A percentile compares a stretch with the other conserved stretches of the same genome.
Conservation (phyloP, 1,140 invertebrate species). For the Teleogryllus occipitalis region DNA sequence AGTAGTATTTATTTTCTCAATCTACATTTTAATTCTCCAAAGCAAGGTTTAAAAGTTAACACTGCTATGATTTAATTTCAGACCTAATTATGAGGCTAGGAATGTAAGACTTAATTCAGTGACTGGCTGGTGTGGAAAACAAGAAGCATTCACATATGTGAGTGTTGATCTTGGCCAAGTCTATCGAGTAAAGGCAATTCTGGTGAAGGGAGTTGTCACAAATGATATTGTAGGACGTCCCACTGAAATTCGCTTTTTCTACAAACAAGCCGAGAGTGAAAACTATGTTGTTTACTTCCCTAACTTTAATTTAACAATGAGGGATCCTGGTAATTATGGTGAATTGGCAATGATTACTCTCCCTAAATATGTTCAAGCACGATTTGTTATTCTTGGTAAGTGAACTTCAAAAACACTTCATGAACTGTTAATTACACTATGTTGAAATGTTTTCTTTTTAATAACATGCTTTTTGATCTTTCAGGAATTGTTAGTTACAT, state of each 20-base stretch:
- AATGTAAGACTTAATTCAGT: slow-evolving; percentile 87
- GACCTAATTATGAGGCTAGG: slow-evolving; percentile 82
- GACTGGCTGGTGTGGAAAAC: slow-evolving; percentile 90
- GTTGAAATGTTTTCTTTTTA: neutral
- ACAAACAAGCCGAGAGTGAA: slow-evolving; percentile 85
- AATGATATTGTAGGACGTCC: slow-evolving; percentile 90
- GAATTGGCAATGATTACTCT: slow-evolving; percentile 92
- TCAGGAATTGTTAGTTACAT: slow-evolving; percentile 86
- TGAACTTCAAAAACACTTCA: neutral
- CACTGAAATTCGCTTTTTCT: slow-evolving; percentile 93
- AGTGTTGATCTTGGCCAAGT: slow-evolving; percentile 88
- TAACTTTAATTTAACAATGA: slow-evolving; percentile 87
- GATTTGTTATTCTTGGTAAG: slow-evolving; percentile 78
- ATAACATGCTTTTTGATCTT: slow-evolving; percentile 8
- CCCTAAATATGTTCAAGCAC: slow-evolving; percentile 84
- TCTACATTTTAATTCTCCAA: neutral
- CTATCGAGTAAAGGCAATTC: slow-evolving; percentile 80
- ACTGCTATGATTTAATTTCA: slow-evolving; percentile 21
- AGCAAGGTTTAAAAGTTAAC: neutral
- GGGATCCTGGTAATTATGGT: slow-evolving; percentile 88
- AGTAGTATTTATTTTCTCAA: neutral
- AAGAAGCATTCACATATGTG: slow-evolving; percentile 91
- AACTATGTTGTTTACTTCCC: slow-evolving; percentile 96
- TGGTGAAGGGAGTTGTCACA: slow-evolving; percentile 89
- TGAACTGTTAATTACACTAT: neutral